A percentile compares a stretch with the other conserved stretches of the same genome.
These are phyloP conservation scores for Oncorhynchus nerka DNA, from an alignment of 2,113 vertebrate species.

Conservation along the genomic window DNA sequence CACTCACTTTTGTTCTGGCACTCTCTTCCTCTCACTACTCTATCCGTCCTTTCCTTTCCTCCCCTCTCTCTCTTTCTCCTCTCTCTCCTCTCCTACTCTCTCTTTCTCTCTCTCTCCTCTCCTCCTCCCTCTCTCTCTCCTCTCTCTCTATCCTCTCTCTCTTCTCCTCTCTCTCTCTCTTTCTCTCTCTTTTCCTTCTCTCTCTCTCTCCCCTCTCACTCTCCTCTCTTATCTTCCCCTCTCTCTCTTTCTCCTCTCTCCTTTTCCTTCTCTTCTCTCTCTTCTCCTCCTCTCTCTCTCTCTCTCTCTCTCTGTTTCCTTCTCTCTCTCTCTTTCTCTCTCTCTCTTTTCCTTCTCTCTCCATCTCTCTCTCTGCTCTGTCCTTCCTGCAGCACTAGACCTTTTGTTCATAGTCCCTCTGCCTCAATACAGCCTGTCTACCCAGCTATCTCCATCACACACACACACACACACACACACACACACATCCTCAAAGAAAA, in stretches of 20 bases:
- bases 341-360: too few relatives aligned
- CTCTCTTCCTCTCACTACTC: too few relatives aligned
- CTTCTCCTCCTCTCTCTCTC: too few relatives aligned
- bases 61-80: not conserved
- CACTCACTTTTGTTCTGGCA: too few relatives aligned
- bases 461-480: not conserved
- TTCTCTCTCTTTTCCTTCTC: rapidly evolving
- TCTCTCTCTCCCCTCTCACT: too few relatives aligned
- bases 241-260: too few relatives aligned
- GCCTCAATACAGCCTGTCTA: conserved; percentile 11
- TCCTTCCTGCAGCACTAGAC: not conserved
- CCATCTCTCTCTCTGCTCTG: not conserved
- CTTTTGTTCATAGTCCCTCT: conserved; percentile 3
- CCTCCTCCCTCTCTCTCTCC: rapidly evolving
- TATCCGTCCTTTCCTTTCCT: not conserved
- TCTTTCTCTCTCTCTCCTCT: too few relatives aligned
- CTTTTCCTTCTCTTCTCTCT: rapidly evolving
- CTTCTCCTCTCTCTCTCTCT: too few relatives aligned
- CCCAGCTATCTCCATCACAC: not conserved
- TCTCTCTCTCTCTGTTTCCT: not conserved
- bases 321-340: too few relatives aligned
- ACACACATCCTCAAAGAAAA: not conserved
- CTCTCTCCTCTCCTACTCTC: too few relatives aligned
- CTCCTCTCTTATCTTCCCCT: too few relatives aligned
- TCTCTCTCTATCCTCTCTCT: too few relatives aligned